Conservation (phyloP, 2,888 invertebrate species). For the Ceratothoa steindachneri region DNA sequence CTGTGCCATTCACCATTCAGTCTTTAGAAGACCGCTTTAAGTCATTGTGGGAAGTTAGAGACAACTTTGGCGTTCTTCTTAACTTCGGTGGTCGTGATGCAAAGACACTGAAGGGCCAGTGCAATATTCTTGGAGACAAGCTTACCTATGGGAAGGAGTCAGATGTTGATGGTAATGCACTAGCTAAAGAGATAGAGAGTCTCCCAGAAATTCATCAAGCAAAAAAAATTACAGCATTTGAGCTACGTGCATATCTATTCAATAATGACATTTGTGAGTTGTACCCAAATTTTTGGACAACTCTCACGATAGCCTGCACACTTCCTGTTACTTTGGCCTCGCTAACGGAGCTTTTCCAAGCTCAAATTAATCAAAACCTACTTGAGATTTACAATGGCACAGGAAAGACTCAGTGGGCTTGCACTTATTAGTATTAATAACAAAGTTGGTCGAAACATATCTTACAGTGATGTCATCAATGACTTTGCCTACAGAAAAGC, state of each 20-base stretch:
- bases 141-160: constrained; percentile 11
- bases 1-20: too few species aligned
- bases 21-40: constrained; percentile 16
- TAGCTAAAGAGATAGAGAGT: constrained; percentile 6
- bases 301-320: background rate
- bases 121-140: background rate
- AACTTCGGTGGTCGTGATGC: constrained; percentile 6
- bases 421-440: constrained; percentile 13
- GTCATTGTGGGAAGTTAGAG: background rate
- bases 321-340: background rate
- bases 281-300: constrained; percentile 14
- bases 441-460: background rate
- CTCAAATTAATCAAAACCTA: constrained; percentile 21
- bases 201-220: background rate
- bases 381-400: constrained; percentile 19
- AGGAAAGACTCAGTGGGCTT: constrained; percentile 14
- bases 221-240: background rate
- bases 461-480: constrained; percentile 14
- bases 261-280: constrained; percentile 18
- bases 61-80: constrained; percentile 3
- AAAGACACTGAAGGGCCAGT: constrained; percentile 5
- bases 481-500: constrained; percentile 7
- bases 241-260: constrained; percentile 5
- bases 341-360: constrained; percentile 17
- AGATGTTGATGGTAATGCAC: constrained; percentile 18